Percentiles rank a stretch among this genome's conserved stretches.
Conservation (phyloP, 2,888 invertebrate genomes). For the Linnaemya tessellans region DNA sequence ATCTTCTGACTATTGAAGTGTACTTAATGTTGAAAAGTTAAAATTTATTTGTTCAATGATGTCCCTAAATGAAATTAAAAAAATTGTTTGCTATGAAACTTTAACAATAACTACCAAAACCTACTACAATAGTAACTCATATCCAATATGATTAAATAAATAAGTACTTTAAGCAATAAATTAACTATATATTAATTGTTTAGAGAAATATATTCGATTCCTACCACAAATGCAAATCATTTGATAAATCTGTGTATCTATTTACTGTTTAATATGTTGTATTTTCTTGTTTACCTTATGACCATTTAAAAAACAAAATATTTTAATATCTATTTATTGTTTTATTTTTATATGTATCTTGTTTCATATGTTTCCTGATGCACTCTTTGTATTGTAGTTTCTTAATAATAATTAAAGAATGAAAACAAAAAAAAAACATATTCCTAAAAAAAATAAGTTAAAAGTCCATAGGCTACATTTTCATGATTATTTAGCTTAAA, state of each 20-base stretch:
- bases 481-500: constrained; percentile 6
- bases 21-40: too few species aligned
- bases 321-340: constrained; percentile 58
- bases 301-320: constrained; percentile 29
- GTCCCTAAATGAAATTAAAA: constrained; percentile 33
- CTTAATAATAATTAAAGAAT: constrained; percentile 23
- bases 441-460: constrained; percentile 26
- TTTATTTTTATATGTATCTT: constrained; percentile 46
- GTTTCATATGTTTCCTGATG: constrained; percentile 37
- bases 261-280: constrained; percentile 44
- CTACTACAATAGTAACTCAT: constrained; percentile 43
- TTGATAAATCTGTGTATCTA: constrained; percentile 4
- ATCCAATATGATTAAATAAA: constrained; percentile 38
- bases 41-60: too few species aligned
- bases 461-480: constrained; percentile 15
- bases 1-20: too few species aligned
- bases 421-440: constrained; percentile 2
- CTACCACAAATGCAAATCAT: constrained; percentile 46
- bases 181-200: constrained; percentile 17
- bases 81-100: not conserved
- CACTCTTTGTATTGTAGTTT: constrained; percentile 42
- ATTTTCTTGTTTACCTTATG: constrained; percentile 56
- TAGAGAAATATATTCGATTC: constrained; percentile 30
- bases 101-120: not conserved
- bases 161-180: constrained; percentile 25